A percentile compares a stretch with the other conserved stretches of the same genome.
Conservation (phyloP, 2,888 invertebrate species). For the Epinotia ramella region DNA sequence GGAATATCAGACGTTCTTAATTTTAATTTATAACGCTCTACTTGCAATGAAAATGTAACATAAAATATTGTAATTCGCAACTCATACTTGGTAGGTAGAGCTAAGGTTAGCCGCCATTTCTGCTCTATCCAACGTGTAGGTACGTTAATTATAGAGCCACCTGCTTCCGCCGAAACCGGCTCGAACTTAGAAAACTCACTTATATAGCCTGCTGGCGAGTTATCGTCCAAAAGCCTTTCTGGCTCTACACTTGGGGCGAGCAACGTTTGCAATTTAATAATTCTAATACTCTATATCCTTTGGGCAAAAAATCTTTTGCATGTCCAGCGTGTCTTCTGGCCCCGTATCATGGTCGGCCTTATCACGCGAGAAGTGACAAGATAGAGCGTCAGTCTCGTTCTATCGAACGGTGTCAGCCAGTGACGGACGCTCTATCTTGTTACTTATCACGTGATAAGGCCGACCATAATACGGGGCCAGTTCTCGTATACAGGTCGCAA, state of each 20-base stretch:
- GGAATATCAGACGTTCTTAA: neutral
- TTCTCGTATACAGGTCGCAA: too few relatives aligned
- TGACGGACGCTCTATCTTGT: too few relatives aligned
- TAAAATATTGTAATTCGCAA: neutral
- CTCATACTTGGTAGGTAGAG: neutral
- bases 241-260: neutral
- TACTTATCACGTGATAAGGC: too few relatives aligned
- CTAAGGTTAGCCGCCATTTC: constrained; percentile 2
- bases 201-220: neutral
- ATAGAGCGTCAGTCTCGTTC: too few relatives aligned
- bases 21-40: neutral
- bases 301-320: too few relatives aligned
- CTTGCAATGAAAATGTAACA: neutral
- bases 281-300: too few relatives aligned
- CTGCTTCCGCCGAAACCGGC: constrained; percentile 53
- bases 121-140: constrained; percentile 4
- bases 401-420: too few relatives aligned
- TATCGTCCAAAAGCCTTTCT: neutral
- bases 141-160: constrained; percentile 24
- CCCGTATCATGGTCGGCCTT: too few relatives aligned
- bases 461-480: too few relatives aligned
- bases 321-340: too few relatives aligned
- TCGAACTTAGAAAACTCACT: constrained; percentile 10
- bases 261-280: neutral
- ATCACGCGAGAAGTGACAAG: too few relatives aligned